Conservation (phyloP, 2,888 invertebrate species). For the Euplagia quadripunctaria region DNA sequence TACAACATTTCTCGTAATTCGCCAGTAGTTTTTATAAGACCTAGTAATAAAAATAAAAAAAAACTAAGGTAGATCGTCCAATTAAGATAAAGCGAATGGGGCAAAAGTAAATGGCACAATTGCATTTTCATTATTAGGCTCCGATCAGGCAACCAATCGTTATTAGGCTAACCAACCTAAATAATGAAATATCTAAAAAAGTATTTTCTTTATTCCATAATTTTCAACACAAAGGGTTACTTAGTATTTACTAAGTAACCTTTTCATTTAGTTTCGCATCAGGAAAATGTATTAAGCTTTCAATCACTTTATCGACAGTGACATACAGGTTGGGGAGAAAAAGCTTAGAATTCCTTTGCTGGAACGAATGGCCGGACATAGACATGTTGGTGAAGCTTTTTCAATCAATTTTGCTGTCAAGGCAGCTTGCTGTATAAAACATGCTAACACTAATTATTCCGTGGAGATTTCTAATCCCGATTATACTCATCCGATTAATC, state of each 20-base stretch:
- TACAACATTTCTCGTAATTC: too few relatives aligned
- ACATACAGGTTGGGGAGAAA: slow-evolving; percentile 36
- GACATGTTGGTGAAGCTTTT: slow-evolving; percentile 35
- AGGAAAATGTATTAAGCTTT: slow-evolving; percentile 34
- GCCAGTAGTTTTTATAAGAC: too few relatives aligned
- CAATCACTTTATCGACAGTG: slow-evolving; percentile 24
- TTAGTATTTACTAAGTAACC: background rate
- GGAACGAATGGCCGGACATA: slow-evolving; percentile 41
- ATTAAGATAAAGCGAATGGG: too few relatives aligned
- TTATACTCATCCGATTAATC: slow-evolving; percentile 45
- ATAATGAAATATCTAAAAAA: background rate
- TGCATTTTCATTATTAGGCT: background rate
- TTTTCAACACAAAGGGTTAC: background rate
- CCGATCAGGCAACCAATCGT: background rate
- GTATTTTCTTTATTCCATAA: background rate
- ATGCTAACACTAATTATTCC: slow-evolving; percentile 42
- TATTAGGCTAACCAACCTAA: background rate
- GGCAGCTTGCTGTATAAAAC: slow-evolving; percentile 27
- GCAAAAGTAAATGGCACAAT: background rate
- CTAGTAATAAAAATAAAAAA: too few relatives aligned
- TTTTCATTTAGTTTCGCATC: slow-evolving; percentile 10
- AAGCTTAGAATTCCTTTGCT: slow-evolving; percentile 29
- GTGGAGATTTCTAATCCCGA: slow-evolving; percentile 43
- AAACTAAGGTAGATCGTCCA: too few relatives aligned
- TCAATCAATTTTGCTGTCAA: slow-evolving; percentile 46